Conservation (phyloP, 1,140 invertebrate species). For the Proales similis region DNA sequence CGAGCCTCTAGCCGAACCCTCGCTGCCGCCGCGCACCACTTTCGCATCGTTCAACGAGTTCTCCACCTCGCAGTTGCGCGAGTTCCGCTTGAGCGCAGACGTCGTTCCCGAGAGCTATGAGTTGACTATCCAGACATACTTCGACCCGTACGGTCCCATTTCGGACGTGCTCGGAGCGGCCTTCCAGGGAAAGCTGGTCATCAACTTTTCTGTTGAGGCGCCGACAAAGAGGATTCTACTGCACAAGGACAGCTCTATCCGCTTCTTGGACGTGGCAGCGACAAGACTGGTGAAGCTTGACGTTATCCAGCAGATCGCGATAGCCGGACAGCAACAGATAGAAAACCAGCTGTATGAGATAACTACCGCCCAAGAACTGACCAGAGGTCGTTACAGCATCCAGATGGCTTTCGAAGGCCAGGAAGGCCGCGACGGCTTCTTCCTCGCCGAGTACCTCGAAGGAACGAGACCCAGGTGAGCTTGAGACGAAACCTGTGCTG, state of each 20-base stretch:
- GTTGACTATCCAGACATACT: constrained; percentile 12
- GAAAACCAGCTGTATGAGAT: neutral
- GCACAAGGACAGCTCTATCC: constrained; percentile 4
- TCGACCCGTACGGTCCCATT: constrained; percentile 14
- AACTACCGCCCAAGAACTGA: neutral
- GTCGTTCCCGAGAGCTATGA: neutral
- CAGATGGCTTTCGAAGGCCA: constrained; percentile 2
- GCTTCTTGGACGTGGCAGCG: constrained; percentile 6
- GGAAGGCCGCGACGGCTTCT: constrained; percentile 8
- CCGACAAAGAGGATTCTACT: constrained; percentile 8
- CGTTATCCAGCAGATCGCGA: neutral
- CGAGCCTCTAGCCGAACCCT: too few relatives aligned
- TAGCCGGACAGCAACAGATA: neutral
- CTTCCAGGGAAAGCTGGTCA: constrained; percentile 14
- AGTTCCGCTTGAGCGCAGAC: neutral
- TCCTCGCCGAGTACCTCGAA: constrained; percentile 24
- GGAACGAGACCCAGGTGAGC: neutral
- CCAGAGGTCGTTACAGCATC: constrained; percentile 10
- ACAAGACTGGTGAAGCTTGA: neutral
- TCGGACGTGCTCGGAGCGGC: neutral
- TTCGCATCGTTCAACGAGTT: constrained; percentile 8
- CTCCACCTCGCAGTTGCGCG: neutral
- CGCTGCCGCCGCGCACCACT: neutral
- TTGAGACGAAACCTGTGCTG: neutral
- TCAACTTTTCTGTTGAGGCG: neutral